Percentiles rank a stretch among this genome's conserved stretches.
phyloP scores from a whole-genome alignment of 1,140 invertebrate genomes.

The Drosophila auraria region DNA sequence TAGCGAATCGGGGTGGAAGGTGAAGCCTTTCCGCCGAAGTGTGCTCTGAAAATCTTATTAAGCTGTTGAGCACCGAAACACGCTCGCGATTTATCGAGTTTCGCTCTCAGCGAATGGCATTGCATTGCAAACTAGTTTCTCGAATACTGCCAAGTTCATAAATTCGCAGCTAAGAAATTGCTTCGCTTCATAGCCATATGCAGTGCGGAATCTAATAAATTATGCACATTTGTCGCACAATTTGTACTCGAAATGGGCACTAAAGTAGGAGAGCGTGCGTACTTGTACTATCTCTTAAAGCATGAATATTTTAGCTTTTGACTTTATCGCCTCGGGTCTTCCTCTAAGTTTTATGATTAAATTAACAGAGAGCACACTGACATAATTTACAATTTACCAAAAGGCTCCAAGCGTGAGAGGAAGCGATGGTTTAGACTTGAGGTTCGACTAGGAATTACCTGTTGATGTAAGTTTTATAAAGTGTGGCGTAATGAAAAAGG shows the following conservation, averaged over 20 bases:
- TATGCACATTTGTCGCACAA: constrained; percentile 29
- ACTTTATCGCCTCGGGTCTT: neutral
- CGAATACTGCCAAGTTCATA: constrained; percentile 23
- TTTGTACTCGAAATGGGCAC: constrained; percentile 5
- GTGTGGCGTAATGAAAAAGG: no score
- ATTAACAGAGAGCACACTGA: neutral
- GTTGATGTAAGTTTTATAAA: neutral
- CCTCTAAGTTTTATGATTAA: neutral
- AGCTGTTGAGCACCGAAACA: constrained; percentile 34
- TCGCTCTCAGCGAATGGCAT: neutral
- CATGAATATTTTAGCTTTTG: neutral
- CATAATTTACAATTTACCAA: constrained; percentile 11
- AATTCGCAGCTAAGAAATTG: neutral
- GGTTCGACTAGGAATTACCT: constrained; percentile 3
- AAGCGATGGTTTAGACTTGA: neutral
- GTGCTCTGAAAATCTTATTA: constrained; percentile 39
- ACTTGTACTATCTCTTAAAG: neutral
- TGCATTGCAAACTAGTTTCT: constrained; percentile 29
- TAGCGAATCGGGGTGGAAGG: constrained; percentile 4
- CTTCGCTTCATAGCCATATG: constrained; percentile 6
- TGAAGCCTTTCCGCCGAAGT: neutral
- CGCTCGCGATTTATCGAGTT: constrained; percentile 35
- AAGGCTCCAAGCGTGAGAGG: neutral
- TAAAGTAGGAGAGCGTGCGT: neutral
- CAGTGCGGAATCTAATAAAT: constrained; percentile 25